Conservation (phyloP, 2,888 invertebrate species). For the Aspidiotus rigidus region DNA sequence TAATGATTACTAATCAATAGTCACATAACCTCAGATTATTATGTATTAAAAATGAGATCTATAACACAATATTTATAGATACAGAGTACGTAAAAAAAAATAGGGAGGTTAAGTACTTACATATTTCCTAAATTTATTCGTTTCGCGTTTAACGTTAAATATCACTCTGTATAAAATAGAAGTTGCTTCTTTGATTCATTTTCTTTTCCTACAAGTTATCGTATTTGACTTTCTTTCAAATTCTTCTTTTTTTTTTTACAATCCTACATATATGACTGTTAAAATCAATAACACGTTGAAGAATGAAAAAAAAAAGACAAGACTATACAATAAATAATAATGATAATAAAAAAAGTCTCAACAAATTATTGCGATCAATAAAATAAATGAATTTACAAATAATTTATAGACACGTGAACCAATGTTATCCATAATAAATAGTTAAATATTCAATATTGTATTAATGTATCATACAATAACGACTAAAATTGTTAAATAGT, state of each 20-base stretch:
- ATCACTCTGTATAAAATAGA: no score
- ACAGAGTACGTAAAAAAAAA: no score
- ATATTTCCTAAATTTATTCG: no score
- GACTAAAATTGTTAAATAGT: constrained; percentile 19
- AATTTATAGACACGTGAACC: constrained; percentile 7
- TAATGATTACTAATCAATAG: background rate
- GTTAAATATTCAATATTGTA: background rate
- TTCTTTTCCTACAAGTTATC: no score
- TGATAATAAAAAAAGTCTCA: constrained; percentile 13
- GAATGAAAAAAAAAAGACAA: constrained; percentile 9
- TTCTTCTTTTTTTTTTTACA: background rate
- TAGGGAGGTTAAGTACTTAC: no score
- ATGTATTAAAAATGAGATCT: no score
- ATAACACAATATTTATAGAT: no score
- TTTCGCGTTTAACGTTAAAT: no score
- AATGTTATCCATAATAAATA: no score
- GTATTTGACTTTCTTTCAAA: background rate
- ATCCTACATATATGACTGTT: background rate
- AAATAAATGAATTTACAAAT: background rate
- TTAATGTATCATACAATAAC: constrained; percentile 14
- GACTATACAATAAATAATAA: constrained; percentile 12
- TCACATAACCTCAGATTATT: no score
- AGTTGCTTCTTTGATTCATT: no score
- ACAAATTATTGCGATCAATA: constrained; percentile 18
- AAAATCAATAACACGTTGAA: constrained; percentile 13